phyloP scores from a whole-genome alignment of 2,888 invertebrate species.

The Morinoia aosen region DNA sequence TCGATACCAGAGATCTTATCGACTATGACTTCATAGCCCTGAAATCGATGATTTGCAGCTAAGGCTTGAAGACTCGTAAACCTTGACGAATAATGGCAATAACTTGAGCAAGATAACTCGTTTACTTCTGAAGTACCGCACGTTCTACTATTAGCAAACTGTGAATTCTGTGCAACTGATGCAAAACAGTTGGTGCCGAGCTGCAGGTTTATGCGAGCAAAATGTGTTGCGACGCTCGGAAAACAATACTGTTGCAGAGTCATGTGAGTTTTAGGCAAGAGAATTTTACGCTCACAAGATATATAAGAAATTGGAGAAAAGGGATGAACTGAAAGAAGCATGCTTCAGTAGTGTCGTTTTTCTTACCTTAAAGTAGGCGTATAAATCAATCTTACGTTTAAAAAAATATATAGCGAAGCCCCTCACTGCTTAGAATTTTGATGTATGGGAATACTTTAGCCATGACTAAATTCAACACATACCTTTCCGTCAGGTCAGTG shows the following conservation, averaged over 20 bases:
- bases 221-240: neutral
- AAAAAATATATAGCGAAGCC: neutral
- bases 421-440: neutral
- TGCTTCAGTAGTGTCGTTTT: neutral
- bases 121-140: neutral
- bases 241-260: neutral
- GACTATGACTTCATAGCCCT: conserved; percentile 18
- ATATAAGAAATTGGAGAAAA: neutral
- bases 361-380: neutral
- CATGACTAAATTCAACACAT: neutral
- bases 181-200: neutral
- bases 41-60: neutral
- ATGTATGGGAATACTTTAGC: neutral
- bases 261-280: neutral
- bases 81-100: neutral
- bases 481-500: neutral
- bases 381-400: neutral
- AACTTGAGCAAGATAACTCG: neutral
- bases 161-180: neutral
- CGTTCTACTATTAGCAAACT: neutral
- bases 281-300: neutral
- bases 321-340: neutral
- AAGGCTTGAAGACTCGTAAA: neutral
- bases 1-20: conserved; percentile 24
- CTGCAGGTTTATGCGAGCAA: neutral